Evolutionary conservation across 2,888 invertebrate species (phyloP).

Genomic region (Cremastinae sp.): DNA sequence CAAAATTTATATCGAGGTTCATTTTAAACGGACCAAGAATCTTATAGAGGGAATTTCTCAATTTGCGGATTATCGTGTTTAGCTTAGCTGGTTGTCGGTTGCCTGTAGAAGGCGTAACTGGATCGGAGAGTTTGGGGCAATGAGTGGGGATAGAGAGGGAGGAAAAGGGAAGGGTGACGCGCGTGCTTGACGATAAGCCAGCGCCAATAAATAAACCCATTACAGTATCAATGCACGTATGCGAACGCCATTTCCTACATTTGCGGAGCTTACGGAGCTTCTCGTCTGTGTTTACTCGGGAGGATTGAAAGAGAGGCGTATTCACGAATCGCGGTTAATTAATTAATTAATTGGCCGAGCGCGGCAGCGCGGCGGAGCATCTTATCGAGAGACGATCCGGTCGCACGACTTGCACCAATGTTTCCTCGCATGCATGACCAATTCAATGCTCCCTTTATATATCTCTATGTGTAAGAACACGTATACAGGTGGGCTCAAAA

Average conservation of each 20-base stretch:
- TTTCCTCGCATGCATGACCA: constrained; percentile 63
- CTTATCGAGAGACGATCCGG: constrained; percentile 65
- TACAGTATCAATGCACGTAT: constrained; percentile 56
- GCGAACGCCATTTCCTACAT: constrained; percentile 4
- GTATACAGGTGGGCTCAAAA: constrained; percentile 12
- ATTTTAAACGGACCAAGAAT: too few species aligned
- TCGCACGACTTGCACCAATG: constrained; percentile 65
- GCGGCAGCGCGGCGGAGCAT: constrained; percentile 55
- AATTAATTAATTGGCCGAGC: constrained; percentile 66
- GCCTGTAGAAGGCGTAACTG: too few species aligned
- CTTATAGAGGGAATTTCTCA: too few species aligned
- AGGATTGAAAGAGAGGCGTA: constrained; percentile 51
- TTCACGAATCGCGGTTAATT: constrained; percentile 64
- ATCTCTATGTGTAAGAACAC: constrained; percentile 25
- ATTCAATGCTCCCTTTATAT: constrained; percentile 52
- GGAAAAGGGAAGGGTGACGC: constrained; percentile 61
- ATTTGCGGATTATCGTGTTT: too few species aligned
- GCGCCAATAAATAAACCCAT: constrained; percentile 66
- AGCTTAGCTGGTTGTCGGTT: too few species aligned
- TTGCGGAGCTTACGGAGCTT: too few species aligned
- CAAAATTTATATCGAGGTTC: too few species aligned
- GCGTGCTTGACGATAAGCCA: constrained; percentile 61
- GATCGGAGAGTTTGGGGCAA: too few species aligned
- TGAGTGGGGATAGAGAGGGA: constrained; percentile 35
- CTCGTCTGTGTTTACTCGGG: constrained; percentile 12